Conservation (phyloP, 2,888 invertebrate genomes). For the Tuta absoluta region DNA sequence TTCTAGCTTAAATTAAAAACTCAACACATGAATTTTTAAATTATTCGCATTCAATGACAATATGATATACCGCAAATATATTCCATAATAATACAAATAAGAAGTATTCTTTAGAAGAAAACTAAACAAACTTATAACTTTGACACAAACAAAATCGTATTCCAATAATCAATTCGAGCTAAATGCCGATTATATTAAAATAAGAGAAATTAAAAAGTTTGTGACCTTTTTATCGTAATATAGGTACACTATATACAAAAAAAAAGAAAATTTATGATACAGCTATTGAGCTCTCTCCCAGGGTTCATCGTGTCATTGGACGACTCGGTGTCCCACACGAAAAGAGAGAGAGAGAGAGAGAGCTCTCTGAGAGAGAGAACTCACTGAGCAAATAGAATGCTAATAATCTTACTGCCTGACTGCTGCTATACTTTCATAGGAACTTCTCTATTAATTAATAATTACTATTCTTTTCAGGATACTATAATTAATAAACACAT, state of each 20-base stretch:
- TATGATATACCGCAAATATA: constrained; percentile 13
- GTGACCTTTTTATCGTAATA: not conserved
- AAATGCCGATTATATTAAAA: not conserved
- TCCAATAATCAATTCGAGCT: not conserved
- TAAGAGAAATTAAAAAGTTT: not conserved
- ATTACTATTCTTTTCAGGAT: no score
- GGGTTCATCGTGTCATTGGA: no score
- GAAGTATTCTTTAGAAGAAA: constrained; percentile 2
- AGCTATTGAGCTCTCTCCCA: no score
- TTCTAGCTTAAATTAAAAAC: constrained; percentile 28
- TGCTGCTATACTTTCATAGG: no score
- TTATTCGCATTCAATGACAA: constrained; percentile 25
- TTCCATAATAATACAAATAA: constrained; percentile 16
- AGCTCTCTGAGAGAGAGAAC: no score
- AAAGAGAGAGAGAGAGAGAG: no score
- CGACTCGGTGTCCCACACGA: no score
- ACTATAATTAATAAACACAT: no score
- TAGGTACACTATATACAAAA: not conserved
- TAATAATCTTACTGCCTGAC: no score
- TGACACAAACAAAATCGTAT: constrained; percentile 26
- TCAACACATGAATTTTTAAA: constrained; percentile 31
- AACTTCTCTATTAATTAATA: no score
- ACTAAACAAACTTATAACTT: constrained; percentile 17
- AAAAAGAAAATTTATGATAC: no score
- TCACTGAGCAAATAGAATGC: no score